phyloP scores from a whole-genome alignment of 2,797 vertebrate species.

The Epinephelus coioides region DNA sequence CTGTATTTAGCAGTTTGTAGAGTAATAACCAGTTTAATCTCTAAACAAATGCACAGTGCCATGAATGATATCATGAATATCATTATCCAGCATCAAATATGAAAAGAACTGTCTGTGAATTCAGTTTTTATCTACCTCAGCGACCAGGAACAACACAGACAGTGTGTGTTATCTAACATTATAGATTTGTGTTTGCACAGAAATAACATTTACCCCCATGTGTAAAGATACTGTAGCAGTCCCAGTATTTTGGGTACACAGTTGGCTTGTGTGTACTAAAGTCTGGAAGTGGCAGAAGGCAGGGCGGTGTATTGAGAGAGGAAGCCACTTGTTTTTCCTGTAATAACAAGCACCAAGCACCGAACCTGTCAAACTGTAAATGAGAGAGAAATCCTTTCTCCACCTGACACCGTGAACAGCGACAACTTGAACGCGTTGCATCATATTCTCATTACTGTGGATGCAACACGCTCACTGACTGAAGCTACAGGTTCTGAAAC shows the following conservation, averaged over 20 bases:
- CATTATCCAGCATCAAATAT: not conserved
- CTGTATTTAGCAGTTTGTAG: not conserved
- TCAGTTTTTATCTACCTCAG: constrained; percentile 31
- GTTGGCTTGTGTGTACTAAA: not conserved
- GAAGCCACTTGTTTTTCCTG: not conserved
- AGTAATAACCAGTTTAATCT: not conserved
- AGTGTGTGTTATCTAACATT: not conserved
- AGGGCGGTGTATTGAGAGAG: not conserved
- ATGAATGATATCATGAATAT: not conserved
- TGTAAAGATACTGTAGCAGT: not conserved
- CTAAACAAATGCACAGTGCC: not conserved
- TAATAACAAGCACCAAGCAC: not conserved
- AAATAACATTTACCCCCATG: not conserved
- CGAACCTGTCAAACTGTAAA: not conserved
- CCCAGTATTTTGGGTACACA: not conserved
- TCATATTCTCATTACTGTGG: not conserved
- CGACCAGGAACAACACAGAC: not conserved
- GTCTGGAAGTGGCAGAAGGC: not conserved
- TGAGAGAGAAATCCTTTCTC: not conserved
- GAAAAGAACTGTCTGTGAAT: not conserved
- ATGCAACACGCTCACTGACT: not conserved
- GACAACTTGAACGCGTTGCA: not conserved
- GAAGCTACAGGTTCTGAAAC: not conserved
- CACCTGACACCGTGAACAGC: not conserved
- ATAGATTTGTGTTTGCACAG: not conserved